Evolutionary conservation across 2,797 vertebrate species (phyloP).

Genomic region (Ispidina lecontei): DNA sequence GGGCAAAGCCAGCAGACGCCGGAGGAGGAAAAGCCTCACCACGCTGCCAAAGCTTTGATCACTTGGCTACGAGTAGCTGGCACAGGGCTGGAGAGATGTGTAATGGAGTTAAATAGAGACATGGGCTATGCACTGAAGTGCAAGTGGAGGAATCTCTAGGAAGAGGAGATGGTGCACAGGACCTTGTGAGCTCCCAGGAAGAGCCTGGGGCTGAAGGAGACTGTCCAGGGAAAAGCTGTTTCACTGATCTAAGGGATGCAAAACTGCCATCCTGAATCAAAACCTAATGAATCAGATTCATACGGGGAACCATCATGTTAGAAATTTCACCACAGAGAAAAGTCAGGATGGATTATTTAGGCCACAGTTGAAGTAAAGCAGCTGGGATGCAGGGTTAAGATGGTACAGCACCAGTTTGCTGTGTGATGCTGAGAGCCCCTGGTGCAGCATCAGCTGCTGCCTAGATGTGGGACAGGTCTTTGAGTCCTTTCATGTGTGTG

Average conservation of each 20-base stretch:
- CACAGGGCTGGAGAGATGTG: constrained; percentile 6
- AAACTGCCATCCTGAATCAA: not conserved
- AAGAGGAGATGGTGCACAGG: fast-evolving
- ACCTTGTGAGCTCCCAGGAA: not conserved
- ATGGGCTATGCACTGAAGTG: not conserved
- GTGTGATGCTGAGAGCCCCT: not conserved
- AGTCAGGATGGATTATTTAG: not conserved
- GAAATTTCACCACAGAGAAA: not conserved
- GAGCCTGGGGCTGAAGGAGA: not conserved
- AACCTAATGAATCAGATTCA: not conserved
- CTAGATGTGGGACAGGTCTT: not conserved
- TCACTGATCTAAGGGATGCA: not conserved
- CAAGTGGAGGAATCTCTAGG: not conserved
- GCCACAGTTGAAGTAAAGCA: not conserved
- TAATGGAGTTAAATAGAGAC: constrained; percentile 27
- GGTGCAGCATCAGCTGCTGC: not conserved
- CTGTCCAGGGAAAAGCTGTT: not conserved
- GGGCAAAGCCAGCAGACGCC: not conserved
- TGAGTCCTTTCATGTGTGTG: not conserved
- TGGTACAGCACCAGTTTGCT: not conserved
- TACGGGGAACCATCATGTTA: fast-evolving
- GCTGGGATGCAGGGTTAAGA: not conserved
- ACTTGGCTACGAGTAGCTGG: constrained; percentile 23
- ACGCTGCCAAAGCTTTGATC: constrained; percentile 21
- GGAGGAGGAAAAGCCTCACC: not conserved